Evolutionary conservation across 2,888 invertebrate genomes (phyloP).

Genomic region (Macrosiphum euphorbiae): DNA sequence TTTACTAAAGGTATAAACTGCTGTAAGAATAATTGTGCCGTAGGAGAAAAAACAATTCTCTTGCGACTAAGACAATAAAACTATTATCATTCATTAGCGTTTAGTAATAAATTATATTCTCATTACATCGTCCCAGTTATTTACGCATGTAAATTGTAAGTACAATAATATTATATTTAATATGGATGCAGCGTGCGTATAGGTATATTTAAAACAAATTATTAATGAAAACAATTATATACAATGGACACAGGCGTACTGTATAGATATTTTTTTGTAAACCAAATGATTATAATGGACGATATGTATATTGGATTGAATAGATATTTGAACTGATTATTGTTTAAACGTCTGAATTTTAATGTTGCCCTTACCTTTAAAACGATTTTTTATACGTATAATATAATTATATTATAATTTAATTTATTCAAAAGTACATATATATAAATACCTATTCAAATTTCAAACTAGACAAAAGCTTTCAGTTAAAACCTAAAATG

Average conservation of each 20-base stretch:
- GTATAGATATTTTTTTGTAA: background rate
- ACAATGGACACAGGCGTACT: background rate
- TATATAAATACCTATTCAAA: background rate
- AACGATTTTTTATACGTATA: background rate
- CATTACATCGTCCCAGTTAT: slow-evolving; percentile 33
- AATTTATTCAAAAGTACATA: background rate
- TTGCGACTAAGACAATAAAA: background rate
- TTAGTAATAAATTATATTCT: slow-evolving; percentile 34
- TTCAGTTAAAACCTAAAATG: background rate
- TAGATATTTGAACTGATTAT: background rate
- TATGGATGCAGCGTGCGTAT: background rate
- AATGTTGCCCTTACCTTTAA: background rate
- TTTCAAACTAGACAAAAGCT: background rate
- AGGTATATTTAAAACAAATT: background rate
- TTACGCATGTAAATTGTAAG: background rate
- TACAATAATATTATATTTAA: background rate
- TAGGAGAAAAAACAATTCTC: slow-evolving; percentile 10
- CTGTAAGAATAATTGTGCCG: slow-evolving; percentile 16
- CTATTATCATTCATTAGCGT: background rate
- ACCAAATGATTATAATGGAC: background rate
- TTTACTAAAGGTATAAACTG: background rate
- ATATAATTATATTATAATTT: background rate
- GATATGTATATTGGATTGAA: background rate
- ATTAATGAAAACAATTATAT: background rate
- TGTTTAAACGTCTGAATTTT: background rate